A percentile compares a stretch with the other conserved stretches of the same genome.
Evolutionary conservation across 1,140 invertebrate species (phyloP).

Genomic region (Mycetomoellerius zeteki): DNA sequence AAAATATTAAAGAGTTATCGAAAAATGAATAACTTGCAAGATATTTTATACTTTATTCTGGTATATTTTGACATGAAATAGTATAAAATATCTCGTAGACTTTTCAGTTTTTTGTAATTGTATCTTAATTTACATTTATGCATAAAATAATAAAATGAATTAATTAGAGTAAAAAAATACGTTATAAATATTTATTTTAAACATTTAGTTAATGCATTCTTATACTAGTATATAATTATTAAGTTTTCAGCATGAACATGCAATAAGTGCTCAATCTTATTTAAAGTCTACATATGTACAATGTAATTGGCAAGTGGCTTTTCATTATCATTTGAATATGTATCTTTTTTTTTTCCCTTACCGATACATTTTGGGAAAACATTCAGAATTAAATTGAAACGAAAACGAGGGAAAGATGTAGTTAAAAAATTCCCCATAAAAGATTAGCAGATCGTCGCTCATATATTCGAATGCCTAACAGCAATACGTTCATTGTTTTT

Average conservation of each 20-base stretch:
- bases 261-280: neutral
- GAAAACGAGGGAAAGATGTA: neutral
- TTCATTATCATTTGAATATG: constrained; percentile 63
- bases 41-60: too few relatives aligned
- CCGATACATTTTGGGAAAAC: neutral
- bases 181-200: constrained; percentile 27
- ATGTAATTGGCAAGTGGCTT: constrained; percentile 63
- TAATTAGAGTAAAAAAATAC: too few relatives aligned
- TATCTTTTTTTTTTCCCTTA: neutral
- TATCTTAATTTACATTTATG: too few relatives aligned
- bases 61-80: too few relatives aligned
- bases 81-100: too few relatives aligned
- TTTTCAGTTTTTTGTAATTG: too few relatives aligned
- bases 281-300: neutral
- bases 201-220: neutral
- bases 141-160: too few relatives aligned
- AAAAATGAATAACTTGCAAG: too few relatives aligned
- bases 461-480: constrained; percentile 32
- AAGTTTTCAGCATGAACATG: neutral
- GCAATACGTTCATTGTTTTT: neutral
- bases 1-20: too few relatives aligned
- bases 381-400: neutral
- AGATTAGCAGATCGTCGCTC: neutral
- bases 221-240: neutral
- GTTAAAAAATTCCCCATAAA: neutral